Percentiles rank a stretch among this genome's conserved stretches.
phyloP scores from a whole-genome alignment of 2,888 invertebrate species.

The Dicroscelio sp. region DNA sequence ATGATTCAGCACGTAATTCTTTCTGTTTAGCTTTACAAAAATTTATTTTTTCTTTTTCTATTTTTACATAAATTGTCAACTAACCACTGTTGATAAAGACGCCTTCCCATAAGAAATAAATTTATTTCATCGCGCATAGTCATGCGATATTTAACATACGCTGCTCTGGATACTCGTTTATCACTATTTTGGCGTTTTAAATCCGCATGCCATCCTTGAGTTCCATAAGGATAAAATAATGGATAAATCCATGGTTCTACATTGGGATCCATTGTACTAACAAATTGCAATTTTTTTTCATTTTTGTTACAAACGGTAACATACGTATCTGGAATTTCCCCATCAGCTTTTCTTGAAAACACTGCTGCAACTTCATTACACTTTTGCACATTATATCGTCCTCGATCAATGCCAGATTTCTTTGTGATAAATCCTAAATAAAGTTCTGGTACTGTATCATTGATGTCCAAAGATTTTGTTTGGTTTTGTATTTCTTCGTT shows the following conservation, averaged over 20 bases:
- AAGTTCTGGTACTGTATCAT: too few species aligned
- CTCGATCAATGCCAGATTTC: constrained; percentile 75
- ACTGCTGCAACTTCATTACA: constrained; percentile 67
- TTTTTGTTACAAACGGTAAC: constrained; percentile 76
- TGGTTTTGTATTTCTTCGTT: constrained; percentile 68
- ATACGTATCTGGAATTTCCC: constrained; percentile 79
- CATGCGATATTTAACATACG: constrained; percentile 29
- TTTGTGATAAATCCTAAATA: constrained; percentile 77
- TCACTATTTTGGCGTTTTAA: not conserved
- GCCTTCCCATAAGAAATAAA: constrained; percentile 36
- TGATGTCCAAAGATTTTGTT: constrained; percentile 44
- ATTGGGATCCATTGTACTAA: constrained; percentile 48
- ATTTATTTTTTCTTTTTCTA: not conserved
- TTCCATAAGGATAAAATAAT: constrained; percentile 37
- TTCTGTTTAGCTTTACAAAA: not conserved
- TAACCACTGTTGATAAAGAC: constrained; percentile 9
- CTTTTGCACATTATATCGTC: constrained; percentile 44
- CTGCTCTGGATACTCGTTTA: not conserved
- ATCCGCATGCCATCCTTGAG: constrained; percentile 45
- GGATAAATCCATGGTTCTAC: constrained; percentile 26
- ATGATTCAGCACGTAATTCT: constrained; percentile 58
- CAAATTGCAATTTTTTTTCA: constrained; percentile 70
- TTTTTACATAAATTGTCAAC: constrained; percentile 25
- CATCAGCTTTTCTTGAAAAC: constrained; percentile 79
- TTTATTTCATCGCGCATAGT: constrained; percentile 37